A percentile compares a stretch with the other conserved stretches of the same genome.
Conservation (phyloP, 2,113 vertebrate species). For the Geothlypis trichas region DNA sequence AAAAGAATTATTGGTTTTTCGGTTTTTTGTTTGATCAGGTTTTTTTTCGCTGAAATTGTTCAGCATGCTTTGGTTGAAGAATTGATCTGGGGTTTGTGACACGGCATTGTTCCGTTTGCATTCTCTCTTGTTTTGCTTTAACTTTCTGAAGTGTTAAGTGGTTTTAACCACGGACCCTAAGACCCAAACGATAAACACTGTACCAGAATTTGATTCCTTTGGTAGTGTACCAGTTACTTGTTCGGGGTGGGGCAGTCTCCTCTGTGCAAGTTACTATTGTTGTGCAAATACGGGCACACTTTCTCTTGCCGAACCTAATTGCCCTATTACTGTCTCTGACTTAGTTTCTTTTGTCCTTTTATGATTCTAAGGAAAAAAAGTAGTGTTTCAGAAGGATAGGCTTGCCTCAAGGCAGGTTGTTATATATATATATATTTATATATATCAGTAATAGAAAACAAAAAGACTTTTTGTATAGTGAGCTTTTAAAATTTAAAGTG, state of each 20-base stretch:
- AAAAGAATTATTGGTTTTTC: not conserved
- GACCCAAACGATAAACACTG: not conserved
- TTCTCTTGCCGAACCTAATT: conserved; percentile 68
- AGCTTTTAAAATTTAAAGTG: conserved; percentile 24
- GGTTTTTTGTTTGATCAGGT: not conserved
- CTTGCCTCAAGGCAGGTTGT: not conserved
- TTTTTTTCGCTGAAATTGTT: not conserved
- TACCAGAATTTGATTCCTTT: not conserved
- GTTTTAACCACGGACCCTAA: not conserved
- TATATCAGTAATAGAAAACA: not conserved
- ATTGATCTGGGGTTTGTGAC: not conserved
- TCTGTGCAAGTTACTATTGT: conserved; percentile 54
- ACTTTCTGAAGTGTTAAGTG: not conserved
- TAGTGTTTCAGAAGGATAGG: not conserved
- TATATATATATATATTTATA: not conserved
- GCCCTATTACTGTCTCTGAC: conserved; percentile 42
- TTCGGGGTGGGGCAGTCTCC: conserved; percentile 32
- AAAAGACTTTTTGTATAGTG: not conserved
- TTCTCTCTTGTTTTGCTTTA: not conserved
- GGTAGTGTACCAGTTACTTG: not conserved
- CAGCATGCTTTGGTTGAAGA: not conserved
- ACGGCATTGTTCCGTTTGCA: not conserved
- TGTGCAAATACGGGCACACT: conserved; percentile 75
- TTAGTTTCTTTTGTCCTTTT: conserved; percentile 33
- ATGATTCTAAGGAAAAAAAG: not conserved